Evolutionary conservation across 2,888 invertebrate species (phyloP).

Genomic region (Orthosia cruda): DNA sequence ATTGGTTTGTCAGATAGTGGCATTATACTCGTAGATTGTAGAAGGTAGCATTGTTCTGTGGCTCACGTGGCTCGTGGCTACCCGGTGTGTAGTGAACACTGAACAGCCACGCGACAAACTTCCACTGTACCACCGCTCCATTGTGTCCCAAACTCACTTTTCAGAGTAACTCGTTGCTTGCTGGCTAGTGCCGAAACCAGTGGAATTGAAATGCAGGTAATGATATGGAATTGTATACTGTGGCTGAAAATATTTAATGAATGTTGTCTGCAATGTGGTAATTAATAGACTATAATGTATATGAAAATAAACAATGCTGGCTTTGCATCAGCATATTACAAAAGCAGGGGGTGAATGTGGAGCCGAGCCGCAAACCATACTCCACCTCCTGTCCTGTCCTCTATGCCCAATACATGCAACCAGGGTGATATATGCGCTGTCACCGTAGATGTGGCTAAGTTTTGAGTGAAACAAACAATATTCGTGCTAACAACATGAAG

Average conservation of each 20-base stretch:
- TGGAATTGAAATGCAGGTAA: slow-evolving; percentile 21
- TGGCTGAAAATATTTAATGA: not conserved
- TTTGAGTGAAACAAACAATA: too few relatives aligned
- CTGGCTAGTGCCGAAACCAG: slow-evolving; percentile 5
- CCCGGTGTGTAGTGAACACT: not conserved
- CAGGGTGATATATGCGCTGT: too few relatives aligned
- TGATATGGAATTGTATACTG: not conserved
- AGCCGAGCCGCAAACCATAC: too few relatives aligned
- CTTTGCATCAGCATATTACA: not conserved
- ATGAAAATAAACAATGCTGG: not conserved
- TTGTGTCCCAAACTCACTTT: slow-evolving; percentile 37
- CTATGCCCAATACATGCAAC: too few relatives aligned
- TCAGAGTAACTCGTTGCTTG: slow-evolving; percentile 27
- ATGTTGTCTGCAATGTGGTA: not conserved
- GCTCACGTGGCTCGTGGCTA: slow-evolving; percentile 6
- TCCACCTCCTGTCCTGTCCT: too few relatives aligned
- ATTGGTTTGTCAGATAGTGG: too few relatives aligned
- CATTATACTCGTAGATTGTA: too few relatives aligned
- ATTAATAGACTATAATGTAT: not conserved
- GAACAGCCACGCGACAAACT: slow-evolving; percentile 35
- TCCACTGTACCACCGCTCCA: slow-evolving; percentile 13
- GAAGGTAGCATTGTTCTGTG: too few relatives aligned
- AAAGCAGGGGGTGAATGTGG: too few relatives aligned
- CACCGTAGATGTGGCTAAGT: too few relatives aligned
- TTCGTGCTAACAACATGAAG: too few relatives aligned